These are phyloP conservation scores for Hoplodrina blanda DNA, from an alignment of 2,888 invertebrate genomes.

Conservation along the genomic window DNA sequence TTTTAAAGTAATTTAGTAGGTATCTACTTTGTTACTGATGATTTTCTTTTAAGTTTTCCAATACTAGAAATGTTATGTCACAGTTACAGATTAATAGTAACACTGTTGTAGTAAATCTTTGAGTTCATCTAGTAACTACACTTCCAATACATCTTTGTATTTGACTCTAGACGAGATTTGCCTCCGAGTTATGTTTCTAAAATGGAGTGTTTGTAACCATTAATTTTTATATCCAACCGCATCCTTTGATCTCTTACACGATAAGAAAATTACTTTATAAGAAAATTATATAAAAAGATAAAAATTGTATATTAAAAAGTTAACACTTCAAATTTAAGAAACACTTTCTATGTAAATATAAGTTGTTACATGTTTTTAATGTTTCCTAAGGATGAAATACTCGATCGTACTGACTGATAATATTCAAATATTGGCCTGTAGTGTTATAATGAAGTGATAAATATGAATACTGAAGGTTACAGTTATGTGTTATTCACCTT, in stretches of 20 bases:
- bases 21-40: too few species aligned
- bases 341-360: slow-evolving; percentile 62
- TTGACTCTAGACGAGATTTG: slow-evolving; percentile 72
- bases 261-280: slow-evolving; percentile 63
- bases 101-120: background rate
- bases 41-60: too few species aligned
- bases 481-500: slow-evolving; percentile 50
- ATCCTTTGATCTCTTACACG: slow-evolving; percentile 76
- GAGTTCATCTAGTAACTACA: slow-evolving; percentile 21
- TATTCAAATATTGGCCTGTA: slow-evolving; percentile 47
- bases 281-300: slow-evolving; percentile 66
- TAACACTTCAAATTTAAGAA: slow-evolving; percentile 66
- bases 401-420: slow-evolving; percentile 53
- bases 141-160: slow-evolving; percentile 38
- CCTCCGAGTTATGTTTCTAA: slow-evolving; percentile 77
- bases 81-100: too few species aligned
- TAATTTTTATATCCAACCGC: slow-evolving; percentile 82
- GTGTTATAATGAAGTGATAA: slow-evolving; percentile 56
- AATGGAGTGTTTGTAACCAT: slow-evolving; percentile 85
- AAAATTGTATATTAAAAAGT: slow-evolving; percentile 61
- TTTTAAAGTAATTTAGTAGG: too few species aligned
- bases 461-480: slow-evolving; percentile 31
- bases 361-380: slow-evolving; percentile 35
- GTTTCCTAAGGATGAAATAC: slow-evolving; percentile 36
- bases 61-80: too few species aligned